Conservation (phyloP, 1,140 invertebrate species). For the Cydia amplana region DNA sequence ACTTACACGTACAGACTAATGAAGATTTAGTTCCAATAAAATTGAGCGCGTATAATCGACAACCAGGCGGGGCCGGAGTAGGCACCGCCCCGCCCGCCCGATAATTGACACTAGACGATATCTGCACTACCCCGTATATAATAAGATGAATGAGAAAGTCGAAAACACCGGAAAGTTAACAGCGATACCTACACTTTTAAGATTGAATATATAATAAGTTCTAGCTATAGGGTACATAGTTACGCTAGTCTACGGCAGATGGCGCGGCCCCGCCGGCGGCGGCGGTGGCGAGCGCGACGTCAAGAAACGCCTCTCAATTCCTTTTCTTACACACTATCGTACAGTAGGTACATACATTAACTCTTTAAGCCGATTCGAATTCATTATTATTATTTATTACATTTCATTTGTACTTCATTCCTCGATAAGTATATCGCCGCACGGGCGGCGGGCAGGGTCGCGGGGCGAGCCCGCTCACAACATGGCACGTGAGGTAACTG, state of each 20-base stretch:
- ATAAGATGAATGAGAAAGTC: constrained; percentile 65
- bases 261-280: neutral
- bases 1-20: constrained; percentile 72
- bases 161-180: constrained; percentile 70
- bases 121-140: constrained; percentile 64
- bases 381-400: constrained; percentile 60
- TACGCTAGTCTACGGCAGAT: constrained; percentile 59
- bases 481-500: neutral
- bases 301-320: constrained; percentile 64
- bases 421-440: constrained; percentile 40
- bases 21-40: constrained; percentile 65
- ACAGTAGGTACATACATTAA: constrained; percentile 40
- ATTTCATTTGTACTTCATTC: constrained; percentile 70
- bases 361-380: constrained; percentile 65
- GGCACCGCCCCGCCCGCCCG: constrained; percentile 45
- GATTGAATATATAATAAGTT: constrained; percentile 66
- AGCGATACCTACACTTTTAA: constrained; percentile 65
- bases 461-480: constrained; percentile 28
- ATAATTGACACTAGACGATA: constrained; percentile 75
- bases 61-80: constrained; percentile 37
- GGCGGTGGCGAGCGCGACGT: neutral
- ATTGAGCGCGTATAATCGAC: constrained; percentile 77
- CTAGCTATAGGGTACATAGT: constrained; percentile 65
- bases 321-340: constrained; percentile 65
- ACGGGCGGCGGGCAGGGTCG: constrained; percentile 16